Percentiles rank a stretch among this genome's conserved stretches.
Conservation (phyloP, 2,888 invertebrate species). For the Willowsia nigromaculata region DNA sequence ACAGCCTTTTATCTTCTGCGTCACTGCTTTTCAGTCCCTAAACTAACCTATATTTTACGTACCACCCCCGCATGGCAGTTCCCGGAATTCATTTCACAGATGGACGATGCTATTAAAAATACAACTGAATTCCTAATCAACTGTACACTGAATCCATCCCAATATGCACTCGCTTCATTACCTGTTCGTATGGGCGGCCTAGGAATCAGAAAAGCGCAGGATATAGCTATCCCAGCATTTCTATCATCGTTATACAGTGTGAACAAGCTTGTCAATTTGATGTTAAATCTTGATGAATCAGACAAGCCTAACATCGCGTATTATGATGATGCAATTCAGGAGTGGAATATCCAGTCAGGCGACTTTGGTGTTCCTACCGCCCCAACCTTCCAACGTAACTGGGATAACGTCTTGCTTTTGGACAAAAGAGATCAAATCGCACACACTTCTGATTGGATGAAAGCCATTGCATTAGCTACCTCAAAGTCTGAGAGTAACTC, state of each 20-base stretch:
- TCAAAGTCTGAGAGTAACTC: slow-evolving; percentile 2
- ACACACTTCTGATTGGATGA: no score
- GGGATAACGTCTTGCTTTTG: background rate
- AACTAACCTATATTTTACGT: background rate
- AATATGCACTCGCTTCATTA: slow-evolving; percentile 17
- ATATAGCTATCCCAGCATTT: slow-evolving; percentile 33
- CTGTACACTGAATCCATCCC: background rate
- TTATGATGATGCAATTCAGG: background rate
- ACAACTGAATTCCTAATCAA: background rate
- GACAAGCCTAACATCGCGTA: background rate
- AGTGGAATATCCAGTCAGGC: background rate
- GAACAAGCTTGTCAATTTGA: background rate
- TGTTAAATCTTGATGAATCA: background rate
- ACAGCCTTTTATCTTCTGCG: background rate
- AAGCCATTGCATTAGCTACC: background rate
- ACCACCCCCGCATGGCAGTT: background rate
- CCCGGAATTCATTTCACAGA: background rate
- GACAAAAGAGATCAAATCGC: background rate
- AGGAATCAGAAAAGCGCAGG: slow-evolving; percentile 12
- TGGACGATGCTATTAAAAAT: background rate
- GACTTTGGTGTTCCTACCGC: background rate
- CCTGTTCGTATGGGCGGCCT: slow-evolving; percentile 22
- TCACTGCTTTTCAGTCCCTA: background rate
- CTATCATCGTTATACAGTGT: background rate
- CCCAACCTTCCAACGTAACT: background rate